Evolutionary conservation across 2,797 vertebrate species (phyloP), one percentile per base, ranked within the genome.

Genomic region (Acanthurus lineatus): DNA sequence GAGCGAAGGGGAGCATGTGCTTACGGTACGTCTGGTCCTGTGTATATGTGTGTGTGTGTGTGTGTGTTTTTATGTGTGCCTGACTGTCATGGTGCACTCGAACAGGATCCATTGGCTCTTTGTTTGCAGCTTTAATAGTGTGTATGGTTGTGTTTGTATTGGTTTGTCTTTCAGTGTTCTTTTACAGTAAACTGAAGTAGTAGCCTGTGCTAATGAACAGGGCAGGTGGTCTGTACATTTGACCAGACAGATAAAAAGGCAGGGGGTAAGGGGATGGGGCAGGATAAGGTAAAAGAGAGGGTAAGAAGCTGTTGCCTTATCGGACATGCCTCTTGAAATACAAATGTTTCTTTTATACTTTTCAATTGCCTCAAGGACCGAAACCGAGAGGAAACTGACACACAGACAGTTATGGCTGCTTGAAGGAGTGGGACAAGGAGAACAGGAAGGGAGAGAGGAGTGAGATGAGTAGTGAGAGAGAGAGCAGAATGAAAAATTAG

Each of bases 1-100:
- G 74, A 79, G 72, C 10, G 84, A 93, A 84, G 93, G 79, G 89
- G 92, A 93, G 89, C 91, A 92, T 91, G 91, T 87, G 79, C 90
- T 89, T 48, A 89, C 86, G 94, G 94, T 95, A 94, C 44, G 93
- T 92, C 64, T 86, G 64, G 28, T 84, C 60, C 56, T 73, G 28
- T 70, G 52, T 73, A 62, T 62, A 20, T 69, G 62, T 47, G 19
- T 58, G 48, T 81, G 63, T 62, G 22, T 69, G 62, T 47, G 19
- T 58, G 48, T 81, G 63, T 82, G 51, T 10, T 6, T 80, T 48
- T 56, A 8, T 69, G 60, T 73, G 47, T 77, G 51, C 57, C 63
- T 57, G 47, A 59, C 73, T 76, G 82, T 72, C 28, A 11, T 61
- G 51, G 32, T 73, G 53, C 71, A 77, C 71, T 77, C 73, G 32